A percentile compares a stretch with the other conserved stretches of the same genome.
phyloP scores from a whole-genome alignment of 1,140 invertebrate genomes.

The Amyelois transitella region DNA sequence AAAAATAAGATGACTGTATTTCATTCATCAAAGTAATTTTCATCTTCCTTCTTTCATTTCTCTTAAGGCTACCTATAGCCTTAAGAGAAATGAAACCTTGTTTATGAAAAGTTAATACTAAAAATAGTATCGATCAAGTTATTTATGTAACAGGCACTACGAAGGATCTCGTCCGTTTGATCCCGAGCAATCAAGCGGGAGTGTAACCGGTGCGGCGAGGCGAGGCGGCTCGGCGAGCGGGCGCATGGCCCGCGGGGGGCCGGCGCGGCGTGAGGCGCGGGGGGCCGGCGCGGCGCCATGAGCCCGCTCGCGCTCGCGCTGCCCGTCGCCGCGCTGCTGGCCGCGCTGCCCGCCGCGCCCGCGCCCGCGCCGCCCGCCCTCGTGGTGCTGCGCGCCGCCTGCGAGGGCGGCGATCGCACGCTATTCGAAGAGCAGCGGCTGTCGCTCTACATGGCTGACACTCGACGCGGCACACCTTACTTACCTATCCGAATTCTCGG shows the following conservation, averaged over 20 bases:
- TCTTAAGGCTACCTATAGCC: too few relatives aligned
- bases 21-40: too few relatives aligned
- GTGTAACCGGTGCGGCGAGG: constrained; percentile 22
- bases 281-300: constrained; percentile 30
- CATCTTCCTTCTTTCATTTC: too few relatives aligned
- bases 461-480: background rate
- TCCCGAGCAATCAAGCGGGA: constrained; percentile 28
- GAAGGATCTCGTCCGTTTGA: constrained; percentile 20
- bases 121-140: constrained; percentile 1
- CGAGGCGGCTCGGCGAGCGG: constrained; percentile 11
- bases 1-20: too few relatives aligned
- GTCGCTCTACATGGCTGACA: constrained; percentile 7
- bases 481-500: constrained; percentile 18
- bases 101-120: background rate
- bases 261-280: constrained; percentile 22
- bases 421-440: constrained; percentile 15
- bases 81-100: too few relatives aligned
- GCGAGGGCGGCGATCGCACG: constrained; percentile 10
- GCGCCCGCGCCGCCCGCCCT: constrained; percentile 10
- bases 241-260: constrained; percentile 17
- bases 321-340: constrained; percentile 10
- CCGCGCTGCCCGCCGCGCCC: constrained; percentile 13
- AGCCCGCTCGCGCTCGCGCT: constrained; percentile 18
- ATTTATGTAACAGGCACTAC: constrained; percentile 4
- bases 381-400: constrained; percentile 31